phyloP scores from a whole-genome alignment of 2,113 vertebrate genomes.

The Sebastes fasciatus region DNA sequence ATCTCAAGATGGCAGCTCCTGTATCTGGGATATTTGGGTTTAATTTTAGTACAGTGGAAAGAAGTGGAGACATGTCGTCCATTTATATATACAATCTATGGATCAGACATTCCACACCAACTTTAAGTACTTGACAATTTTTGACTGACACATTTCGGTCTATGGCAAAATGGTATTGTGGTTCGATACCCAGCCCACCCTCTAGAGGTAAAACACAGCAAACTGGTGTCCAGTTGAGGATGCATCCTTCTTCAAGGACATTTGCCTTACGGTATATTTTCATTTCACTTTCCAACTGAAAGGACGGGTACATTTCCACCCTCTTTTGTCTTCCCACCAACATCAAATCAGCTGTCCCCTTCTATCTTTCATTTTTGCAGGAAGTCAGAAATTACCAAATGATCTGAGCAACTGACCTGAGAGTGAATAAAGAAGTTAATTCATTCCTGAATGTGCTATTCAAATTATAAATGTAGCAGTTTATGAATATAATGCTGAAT shows the following conservation, averaged over 20 bases:
- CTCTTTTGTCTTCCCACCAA: neutral
- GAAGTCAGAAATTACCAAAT: neutral
- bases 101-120: neutral
- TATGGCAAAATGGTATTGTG: neutral
- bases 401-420: neutral
- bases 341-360: neutral
- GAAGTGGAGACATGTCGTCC: too few species aligned
- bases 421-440: neutral
- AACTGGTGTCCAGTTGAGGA: neutral
- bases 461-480: neutral
- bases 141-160: neutral
- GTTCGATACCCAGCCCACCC: neutral
- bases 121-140: neutral
- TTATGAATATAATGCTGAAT: neutral
- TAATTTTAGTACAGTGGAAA: too few species aligned
- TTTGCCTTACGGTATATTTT: neutral
- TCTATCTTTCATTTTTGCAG: accelerated
- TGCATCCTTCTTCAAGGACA: neutral
- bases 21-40: too few species aligned
- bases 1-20: too few species aligned
- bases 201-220: neutral
- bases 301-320: neutral
- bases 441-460: neutral
- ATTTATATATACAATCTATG: too few species aligned
- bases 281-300: neutral